Conservation (phyloP, 2,888 invertebrate species). For the Himalopsyche japonica region DNA sequence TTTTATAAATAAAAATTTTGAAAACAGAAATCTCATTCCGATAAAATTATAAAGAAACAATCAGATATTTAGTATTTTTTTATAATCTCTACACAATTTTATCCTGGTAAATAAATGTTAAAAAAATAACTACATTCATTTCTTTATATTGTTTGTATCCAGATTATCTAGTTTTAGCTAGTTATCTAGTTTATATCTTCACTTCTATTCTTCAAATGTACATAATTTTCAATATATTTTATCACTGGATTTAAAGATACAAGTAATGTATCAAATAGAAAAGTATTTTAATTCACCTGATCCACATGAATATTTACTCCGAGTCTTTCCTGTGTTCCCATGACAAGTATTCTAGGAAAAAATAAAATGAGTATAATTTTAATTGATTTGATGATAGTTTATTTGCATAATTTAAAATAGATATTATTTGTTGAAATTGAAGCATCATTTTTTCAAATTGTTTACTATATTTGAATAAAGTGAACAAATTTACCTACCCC, state of each 20-base stretch:
- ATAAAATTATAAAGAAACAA: too few relatives aligned
- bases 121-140: not conserved
- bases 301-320: constrained; percentile 97
- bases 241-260: too few relatives aligned
- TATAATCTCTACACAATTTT: too few relatives aligned
- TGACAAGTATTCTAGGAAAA: constrained; percentile 82
- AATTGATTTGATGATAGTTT: not conserved
- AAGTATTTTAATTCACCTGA: constrained; percentile 53
- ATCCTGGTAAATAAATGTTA: too few relatives aligned
- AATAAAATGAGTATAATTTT: not conserved
- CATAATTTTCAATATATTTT: too few relatives aligned
- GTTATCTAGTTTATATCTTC: too few relatives aligned
- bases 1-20: not conserved
- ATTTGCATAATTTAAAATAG: not conserved
- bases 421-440: not conserved
- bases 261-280: not conserved
- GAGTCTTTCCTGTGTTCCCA: constrained; percentile 96
- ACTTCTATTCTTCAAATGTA: too few relatives aligned
- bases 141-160: not conserved
- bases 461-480: too few relatives aligned
- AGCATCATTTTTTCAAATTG: too few relatives aligned
- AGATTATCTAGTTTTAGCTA: not conserved
- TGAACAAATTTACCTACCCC: too few relatives aligned
- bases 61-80: too few relatives aligned
- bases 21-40: not conserved